These are phyloP conservation scores for Melanocharis versteri DNA, from an alignment of 2,113 vertebrate species.

Conservation along the genomic window DNA sequence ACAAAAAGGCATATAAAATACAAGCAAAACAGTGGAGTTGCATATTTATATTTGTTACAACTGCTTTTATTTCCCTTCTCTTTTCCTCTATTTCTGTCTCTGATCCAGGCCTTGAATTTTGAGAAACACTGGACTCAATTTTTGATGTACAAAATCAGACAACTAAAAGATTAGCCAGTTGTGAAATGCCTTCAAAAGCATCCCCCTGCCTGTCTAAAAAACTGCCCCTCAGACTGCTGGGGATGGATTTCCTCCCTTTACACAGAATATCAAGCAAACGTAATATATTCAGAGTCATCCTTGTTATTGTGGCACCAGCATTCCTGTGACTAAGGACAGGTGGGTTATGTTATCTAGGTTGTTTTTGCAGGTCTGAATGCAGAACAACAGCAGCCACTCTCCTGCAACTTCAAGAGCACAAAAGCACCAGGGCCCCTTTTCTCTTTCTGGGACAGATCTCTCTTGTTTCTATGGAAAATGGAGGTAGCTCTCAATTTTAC, in stretches of 20 bases:
- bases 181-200: background rate
- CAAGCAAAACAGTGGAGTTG: background rate
- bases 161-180: background rate
- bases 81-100: background rate
- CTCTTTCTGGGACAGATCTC: background rate
- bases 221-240: background rate
- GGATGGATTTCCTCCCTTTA: background rate
- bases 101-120: background rate
- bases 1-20: background rate
- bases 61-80: background rate
- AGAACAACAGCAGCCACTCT: background rate
- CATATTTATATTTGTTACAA: background rate
- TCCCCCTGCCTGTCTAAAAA: background rate
- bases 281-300: background rate
- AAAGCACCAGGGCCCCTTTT: background rate
- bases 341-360: rapidly evolving
- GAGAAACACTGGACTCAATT: background rate
- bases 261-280: background rate
- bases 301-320: background rate
- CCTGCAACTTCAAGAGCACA: background rate
- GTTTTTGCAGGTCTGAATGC: background rate
- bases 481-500: background rate
- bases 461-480: background rate
- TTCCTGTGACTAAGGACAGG: background rate
- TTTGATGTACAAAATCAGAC: background rate